Evolutionary conservation across 2,113 vertebrate species (phyloP), one percentile per base, ranked within the genome.

Genomic region (Anthoscopus minutus): DNA sequence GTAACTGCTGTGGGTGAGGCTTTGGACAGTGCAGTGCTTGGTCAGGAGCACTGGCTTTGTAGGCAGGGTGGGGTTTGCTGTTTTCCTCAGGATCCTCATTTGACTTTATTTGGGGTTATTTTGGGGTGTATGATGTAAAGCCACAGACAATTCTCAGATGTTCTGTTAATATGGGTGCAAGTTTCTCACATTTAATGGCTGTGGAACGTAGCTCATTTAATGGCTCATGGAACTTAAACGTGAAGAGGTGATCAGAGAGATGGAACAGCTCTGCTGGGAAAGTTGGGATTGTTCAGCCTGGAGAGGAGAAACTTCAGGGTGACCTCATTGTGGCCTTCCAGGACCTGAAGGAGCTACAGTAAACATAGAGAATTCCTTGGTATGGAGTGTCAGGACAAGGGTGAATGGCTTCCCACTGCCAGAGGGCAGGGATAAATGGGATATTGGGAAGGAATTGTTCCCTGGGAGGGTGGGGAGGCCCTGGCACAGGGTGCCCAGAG

Each of bases 371-470:
- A 47, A 15, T 5, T 2, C 2, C 25, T 42, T 17, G 11, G 35
- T 5, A 0, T 86, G 44, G 37, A 37, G 13, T 0, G 21, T 0
- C 53, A 67, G 11, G 25, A 72, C 11, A 7, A 4, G 38, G 27
- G 42, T 42, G 53, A 58, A 86, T 50, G 83, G 54, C 10, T 86
- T 71, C 38, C 27, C 22, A 44, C 0, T 51, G 61, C 31, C 71
- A 51, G 45, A 37, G 45, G 16, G 51, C 51, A 86, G 61, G 28
- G 28, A 0, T 38, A 2, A 40, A 16, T 74, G 60, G 50, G 38
- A 69, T 38, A 7, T 13, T 33, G 45, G 72, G 45, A 0, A 51
- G 37, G 27, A 51, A 58, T 86, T 37, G 17, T 60, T 53, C 37
- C 33, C 38, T 60, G 33, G 3, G 0, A 78, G 64, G 54, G 38